Evolutionary conservation across 2,888 invertebrate species (phyloP).

Genomic region (Antheraea assamensis): DNA sequence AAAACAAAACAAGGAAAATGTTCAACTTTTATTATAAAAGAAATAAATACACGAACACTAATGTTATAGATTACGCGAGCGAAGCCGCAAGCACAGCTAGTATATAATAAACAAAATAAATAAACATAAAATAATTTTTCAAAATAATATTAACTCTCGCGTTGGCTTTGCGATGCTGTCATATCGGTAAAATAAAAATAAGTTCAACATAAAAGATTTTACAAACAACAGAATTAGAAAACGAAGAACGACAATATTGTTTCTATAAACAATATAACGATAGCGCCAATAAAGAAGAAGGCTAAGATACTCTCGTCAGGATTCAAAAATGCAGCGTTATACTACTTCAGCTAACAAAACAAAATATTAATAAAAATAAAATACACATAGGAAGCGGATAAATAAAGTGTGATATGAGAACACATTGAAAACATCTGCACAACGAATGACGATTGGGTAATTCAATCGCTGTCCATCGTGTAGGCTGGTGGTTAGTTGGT

Average conservation of each 20-base stretch:
- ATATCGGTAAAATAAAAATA: background rate
- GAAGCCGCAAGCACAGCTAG: background rate
- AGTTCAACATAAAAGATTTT: background rate
- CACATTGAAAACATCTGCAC: constrained; percentile 8
- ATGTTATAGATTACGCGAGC: background rate
- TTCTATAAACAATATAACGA: background rate
- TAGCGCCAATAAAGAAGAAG: background rate
- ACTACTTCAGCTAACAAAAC: background rate
- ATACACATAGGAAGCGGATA: constrained; percentile 2
- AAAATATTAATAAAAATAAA: background rate
- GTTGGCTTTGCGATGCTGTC: background rate
- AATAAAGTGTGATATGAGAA: background rate
- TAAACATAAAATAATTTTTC: background rate
- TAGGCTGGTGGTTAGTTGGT: constrained; percentile 7
- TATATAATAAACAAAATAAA: background rate
- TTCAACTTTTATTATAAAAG: background rate
- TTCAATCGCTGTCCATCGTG: constrained; percentile 1
- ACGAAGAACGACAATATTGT: background rate
- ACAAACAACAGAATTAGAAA: background rate
- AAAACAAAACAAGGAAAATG: background rate
- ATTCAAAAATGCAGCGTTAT: background rate
- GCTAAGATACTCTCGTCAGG: background rate
- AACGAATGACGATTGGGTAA: constrained; percentile 14
- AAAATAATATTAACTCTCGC: background rate
- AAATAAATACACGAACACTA: background rate